Base-by-base conservation (phyloP, 2,797 vertebrate genomes). In the Nyctibius grandis region DNA sequence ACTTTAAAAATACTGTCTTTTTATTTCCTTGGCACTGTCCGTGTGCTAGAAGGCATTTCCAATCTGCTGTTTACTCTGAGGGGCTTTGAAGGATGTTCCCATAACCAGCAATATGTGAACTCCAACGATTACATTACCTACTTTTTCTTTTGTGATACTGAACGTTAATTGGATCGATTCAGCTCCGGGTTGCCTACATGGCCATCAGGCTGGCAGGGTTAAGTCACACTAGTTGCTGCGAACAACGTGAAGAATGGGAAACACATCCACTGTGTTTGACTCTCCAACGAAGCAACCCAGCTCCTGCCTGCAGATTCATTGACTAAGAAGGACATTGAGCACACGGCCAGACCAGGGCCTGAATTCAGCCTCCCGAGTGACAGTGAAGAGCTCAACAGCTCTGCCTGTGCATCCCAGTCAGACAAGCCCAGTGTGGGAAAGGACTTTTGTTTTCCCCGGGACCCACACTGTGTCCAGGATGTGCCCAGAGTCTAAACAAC, bases 401-500 rank as follows among this genome's bases (percentile, higher is more conserved):
- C 72, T 83, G n/a, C 50, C 50, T 1, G 3, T 14, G 54, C 54
- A 5, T 13, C 50, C 48, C 3, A 0, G 33, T 0, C 11, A 1
- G 33, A 45, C 57, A n/a, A 65, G 20, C 15, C n/a, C 48, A n/a
- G 22, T n/a, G 56, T 87, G 70, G 69, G 84, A 87, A 90, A 77
- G 36, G 64, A 76, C 29, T 94, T 61, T 1, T 56, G 5, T 68
- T 88, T 80, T 75, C 69, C 91, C 16, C 0, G 1, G 50, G 51
- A 42, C 36, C 22, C 28, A 45, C 78, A 4, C 20, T 18, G 53
- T 15, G 44, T 85, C 53, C 78, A 87, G 84, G 86, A 92, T 77
- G 18, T 91, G 86, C 63, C 63, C 67, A 4, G 47, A 85, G 60
- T 21, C 75, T 64, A 77, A 96, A 92, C 84, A 94, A 50, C 95